Evolutionary conservation across 2,888 invertebrate genomes (phyloP), one percentile per base, ranked within the genome.

Genomic region (Eugnorisma glareosa): DNA sequence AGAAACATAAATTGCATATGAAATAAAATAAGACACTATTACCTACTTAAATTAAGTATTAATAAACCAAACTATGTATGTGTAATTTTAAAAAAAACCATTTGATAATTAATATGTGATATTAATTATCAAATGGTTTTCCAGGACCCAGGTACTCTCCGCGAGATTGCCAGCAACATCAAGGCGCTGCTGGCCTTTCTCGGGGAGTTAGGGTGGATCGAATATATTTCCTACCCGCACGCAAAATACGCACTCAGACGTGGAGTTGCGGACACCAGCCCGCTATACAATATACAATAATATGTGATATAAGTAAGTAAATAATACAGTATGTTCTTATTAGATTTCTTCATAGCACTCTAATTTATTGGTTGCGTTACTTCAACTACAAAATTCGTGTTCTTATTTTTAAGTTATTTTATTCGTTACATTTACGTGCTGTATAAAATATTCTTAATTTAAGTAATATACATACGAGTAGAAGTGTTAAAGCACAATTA

Each of bases 381-480:
- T 68, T 69, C 37, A 43, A 67, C 75, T 86, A 85, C 78, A 63
- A 83, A 86, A 86, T 86, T 86, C 85, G 83, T 86, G 83, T 82
- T 79, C 48, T 68, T 68, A 78, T 59, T 51, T 51, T 59, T 67
- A 54, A 66, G 15, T 73, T 54, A 74, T 73, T 76, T 45, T 61
- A 61, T 75, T 40, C 13, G 45, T 69, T 64, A 73, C 66, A 73
- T 71, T 69, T 64, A 63, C 54, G 82, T 84, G 76, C 78, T 67
- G 66, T 84, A 72, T 70, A 84, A 82, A 79, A 77, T 77, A 80
- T 69, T 67, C 48, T 57, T 75, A 75, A 64, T 73, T 59, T 72
- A 81, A 3, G 13, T 40, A 37, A 15, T 54, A 48, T 28, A 57
- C 15, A 28, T 63, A n/a, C n/a, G n/a, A n/a, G n/a, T n/a, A 54